Evolutionary conservation across 2,113 vertebrate species (phyloP), one percentile per base, ranked within the genome.

Genomic region (Anoplopoma fimbria): DNA sequence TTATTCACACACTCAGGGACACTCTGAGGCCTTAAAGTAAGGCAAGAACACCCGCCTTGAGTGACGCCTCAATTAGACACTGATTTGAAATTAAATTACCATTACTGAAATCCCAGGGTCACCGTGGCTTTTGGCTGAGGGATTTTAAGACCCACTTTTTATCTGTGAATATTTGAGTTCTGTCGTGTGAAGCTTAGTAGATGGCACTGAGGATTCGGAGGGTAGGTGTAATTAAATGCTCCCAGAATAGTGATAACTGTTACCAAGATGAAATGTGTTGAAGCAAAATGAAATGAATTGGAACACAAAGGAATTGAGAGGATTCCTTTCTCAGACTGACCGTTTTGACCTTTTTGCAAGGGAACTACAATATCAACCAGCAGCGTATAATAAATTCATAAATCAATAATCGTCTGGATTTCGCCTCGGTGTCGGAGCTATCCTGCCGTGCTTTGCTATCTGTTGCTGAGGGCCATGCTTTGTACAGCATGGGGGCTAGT

Each of bases 1-100:
- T 93, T 92, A 91, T 92, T 92, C 81, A 93, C 79, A 82, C 77
- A 77, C 64, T 71, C 51, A 38, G 88, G 76, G 88, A 87, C 79
- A 69, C 84, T 81, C 51, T 23, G 33, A 85, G 62, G 58, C 55
- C 72, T 72, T 85, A 84, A 85, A 89, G 78, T 63, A 51, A 88
- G 79, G 55, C 84, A 57, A 0, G 53, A 79, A 51, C 60, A 40
- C 74, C 57, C 57, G 53, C 69, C 79, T 47, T 13, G 53, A 86
- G 60, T 77, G 73, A 83, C 9, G 75, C 87, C 77, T 87, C 89
- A 85, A 84, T 89, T 85, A 88, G 89, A 83, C 36, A 9, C 81
- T 31, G 81, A 81, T 90, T 92, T 86, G 49, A 81, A 91, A 90
- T 88, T 45, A 85, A 90, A 92, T 88, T 82, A 91, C 75, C 77